Conservation (phyloP, 2,113 vertebrate species). For the Scartelaos histophorus region DNA sequence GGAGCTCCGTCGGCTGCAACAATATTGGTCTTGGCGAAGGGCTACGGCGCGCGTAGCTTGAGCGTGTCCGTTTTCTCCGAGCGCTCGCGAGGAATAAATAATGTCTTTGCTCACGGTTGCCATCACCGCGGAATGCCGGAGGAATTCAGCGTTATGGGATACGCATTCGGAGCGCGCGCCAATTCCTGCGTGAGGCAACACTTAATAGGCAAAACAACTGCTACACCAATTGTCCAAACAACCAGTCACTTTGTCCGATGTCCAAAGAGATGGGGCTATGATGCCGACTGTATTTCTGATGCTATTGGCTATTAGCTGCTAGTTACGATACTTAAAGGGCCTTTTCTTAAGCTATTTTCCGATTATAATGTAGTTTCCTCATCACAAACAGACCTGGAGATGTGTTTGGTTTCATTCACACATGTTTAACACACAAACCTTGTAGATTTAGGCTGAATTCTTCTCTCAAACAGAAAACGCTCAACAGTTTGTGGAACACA, state of each 20-base stretch:
- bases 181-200: slow-evolving; percentile 19
- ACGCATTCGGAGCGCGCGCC: slow-evolving; percentile 36
- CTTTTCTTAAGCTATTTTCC: too few relatives aligned
- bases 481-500: too few relatives aligned
- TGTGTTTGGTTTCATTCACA: too few relatives aligned
- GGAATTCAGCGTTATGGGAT: slow-evolving; percentile 49
- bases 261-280: background rate
- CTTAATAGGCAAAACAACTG: slow-evolving; percentile 27
- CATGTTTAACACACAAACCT: too few relatives aligned
- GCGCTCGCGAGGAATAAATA: slow-evolving; percentile 64
- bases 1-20: slow-evolving; percentile 66
- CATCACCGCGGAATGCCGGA: slow-evolving; percentile 25
- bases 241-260: background rate
- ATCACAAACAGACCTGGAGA: too few relatives aligned
- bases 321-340: too few relatives aligned
- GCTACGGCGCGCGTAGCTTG: slow-evolving; percentile 49
- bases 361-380: too few relatives aligned
- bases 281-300: too few relatives aligned
- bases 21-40: slow-evolving; percentile 72
- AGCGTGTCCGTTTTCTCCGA: slow-evolving; percentile 62
- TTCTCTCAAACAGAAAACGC: too few relatives aligned
- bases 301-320: too few relatives aligned
- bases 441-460: too few relatives aligned
- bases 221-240: background rate
- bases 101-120: slow-evolving; percentile 43